Conservation (phyloP, 2,113 vertebrate species). For the Corythoichthys haematopterus region DNA sequence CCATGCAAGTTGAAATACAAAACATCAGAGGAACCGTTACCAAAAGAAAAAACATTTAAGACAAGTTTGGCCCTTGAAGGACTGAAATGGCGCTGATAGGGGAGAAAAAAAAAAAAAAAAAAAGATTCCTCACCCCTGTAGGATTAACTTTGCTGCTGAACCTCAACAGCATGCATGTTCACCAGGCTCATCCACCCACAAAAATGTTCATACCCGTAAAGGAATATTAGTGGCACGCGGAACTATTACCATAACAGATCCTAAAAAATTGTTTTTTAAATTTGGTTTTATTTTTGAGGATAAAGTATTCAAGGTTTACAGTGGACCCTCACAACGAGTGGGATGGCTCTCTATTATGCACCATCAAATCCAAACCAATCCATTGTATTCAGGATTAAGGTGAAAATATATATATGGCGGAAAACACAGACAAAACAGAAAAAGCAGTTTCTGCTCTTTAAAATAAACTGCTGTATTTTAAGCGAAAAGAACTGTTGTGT, state of each 20-base stretch:
- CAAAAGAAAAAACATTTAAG: neutral
- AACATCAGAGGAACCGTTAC: neutral
- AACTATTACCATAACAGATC: neutral
- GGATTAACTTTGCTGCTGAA: slow-evolving; percentile 3
- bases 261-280: too few relatives aligned
- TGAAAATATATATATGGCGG: too few relatives aligned
- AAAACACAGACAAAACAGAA: too few relatives aligned
- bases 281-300: too few relatives aligned
- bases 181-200: slow-evolving; percentile 1
- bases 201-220: neutral
- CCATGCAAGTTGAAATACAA: neutral
- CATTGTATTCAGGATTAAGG: too few relatives aligned
- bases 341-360: too few relatives aligned
- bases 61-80: neutral
- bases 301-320: too few relatives aligned
- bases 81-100: neutral
- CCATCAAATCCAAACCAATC: too few relatives aligned
- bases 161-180: slow-evolving; percentile 47
- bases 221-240: neutral
- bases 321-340: too few relatives aligned
- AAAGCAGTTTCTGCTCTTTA: too few relatives aligned
- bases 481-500: too few relatives aligned
- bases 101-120: neutral
- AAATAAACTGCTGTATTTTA: too few relatives aligned
- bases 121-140: neutral